Evolutionary conservation across 2,888 invertebrate genomes (phyloP).

Genomic region (Phyto melanocephala): DNA sequence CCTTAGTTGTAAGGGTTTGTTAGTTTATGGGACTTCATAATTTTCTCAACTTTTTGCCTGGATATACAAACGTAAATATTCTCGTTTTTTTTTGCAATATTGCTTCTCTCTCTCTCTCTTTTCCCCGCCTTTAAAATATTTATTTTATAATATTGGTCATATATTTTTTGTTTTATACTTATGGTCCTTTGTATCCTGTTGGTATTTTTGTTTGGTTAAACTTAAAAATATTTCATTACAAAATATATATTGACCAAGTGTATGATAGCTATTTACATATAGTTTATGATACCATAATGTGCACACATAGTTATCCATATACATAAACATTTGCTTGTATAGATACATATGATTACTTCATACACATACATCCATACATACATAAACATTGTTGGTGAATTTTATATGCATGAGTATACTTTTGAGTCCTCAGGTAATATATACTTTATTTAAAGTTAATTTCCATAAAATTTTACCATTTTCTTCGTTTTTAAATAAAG

Average conservation of each 20-base stretch:
- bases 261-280: neutral
- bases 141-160: neutral
- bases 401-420: too few species aligned
- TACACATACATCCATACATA: too few species aligned
- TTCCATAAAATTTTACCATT: slow-evolving; percentile 29
- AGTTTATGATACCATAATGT: too few species aligned
- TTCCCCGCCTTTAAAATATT: neutral
- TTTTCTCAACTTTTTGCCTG: neutral
- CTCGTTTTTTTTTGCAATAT: neutral
- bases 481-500: too few species aligned
- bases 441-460: slow-evolving; percentile 39
- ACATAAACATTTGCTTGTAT: too few species aligned
- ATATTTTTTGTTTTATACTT: neutral
- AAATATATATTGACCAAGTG: neutral
- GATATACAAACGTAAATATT: too few species aligned
- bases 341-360: too few species aligned
- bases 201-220: neutral
- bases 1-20: too few species aligned
- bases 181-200: neutral
- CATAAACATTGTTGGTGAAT: too few species aligned
- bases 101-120: too few species aligned
- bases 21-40: slow-evolving; percentile 5
- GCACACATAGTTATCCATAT: too few species aligned
- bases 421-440: slow-evolving; percentile 12
- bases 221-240: neutral